phyloP scores from a whole-genome alignment of 2,113 vertebrate genomes.

The Ictalurus punctatus region DNA sequence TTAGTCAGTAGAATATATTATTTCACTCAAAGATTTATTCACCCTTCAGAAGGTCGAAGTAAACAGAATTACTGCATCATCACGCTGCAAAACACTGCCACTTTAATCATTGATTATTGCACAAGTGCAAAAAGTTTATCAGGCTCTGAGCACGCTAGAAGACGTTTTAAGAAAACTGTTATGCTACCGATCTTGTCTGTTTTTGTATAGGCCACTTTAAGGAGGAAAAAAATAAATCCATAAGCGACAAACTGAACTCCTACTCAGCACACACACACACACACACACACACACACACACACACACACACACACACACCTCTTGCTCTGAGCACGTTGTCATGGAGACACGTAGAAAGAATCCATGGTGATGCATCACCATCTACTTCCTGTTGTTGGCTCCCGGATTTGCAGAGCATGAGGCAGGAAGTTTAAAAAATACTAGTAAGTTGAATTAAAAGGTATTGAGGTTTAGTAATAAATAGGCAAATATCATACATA shows the following conservation, averaged over 20 bases:
- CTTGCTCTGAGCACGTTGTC: slow-evolving; percentile 52
- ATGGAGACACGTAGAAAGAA: slow-evolving; percentile 55
- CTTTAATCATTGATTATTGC: not conserved
- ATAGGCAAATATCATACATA: not conserved
- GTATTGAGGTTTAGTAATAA: not conserved
- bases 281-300: slow-evolving; percentile 34
- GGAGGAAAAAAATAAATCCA: slow-evolving; percentile 30
- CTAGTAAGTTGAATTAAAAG: not conserved
- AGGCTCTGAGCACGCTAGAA: not conserved
- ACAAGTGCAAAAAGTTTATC: not conserved
- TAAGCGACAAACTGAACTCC: slow-evolving; percentile 48
- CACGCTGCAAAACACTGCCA: not conserved
- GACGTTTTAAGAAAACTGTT: not conserved
- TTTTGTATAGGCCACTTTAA: slow-evolving; percentile 25
- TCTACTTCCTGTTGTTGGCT: slow-evolving; percentile 53
- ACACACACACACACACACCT: slow-evolving; percentile 41
- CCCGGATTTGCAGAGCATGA: slow-evolving; percentile 28
- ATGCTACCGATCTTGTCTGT: not conserved
- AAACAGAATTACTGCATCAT: not conserved
- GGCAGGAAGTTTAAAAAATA: not conserved
- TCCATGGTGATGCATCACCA: slow-evolving; percentile 48
- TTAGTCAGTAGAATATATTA: not conserved
- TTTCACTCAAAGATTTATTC: not conserved
- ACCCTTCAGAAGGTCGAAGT: not conserved
- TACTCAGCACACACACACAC: slow-evolving; percentile 43